These are phyloP conservation scores for Pasiphila rectangulata DNA, from an alignment of 2,888 invertebrate species.

Conservation along the genomic window DNA sequence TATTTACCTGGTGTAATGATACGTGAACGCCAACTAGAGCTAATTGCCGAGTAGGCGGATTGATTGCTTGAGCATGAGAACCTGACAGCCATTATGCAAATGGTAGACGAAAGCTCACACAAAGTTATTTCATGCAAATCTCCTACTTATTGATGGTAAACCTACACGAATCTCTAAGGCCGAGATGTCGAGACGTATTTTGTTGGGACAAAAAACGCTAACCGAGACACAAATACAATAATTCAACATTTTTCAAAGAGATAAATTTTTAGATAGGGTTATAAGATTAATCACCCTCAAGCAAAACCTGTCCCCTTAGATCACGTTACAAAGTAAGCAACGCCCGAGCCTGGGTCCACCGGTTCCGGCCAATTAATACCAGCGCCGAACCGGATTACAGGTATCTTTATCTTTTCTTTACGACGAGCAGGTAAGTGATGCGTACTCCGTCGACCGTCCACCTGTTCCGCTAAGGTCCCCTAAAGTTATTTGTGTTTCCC, in stretches of 20 bases:
- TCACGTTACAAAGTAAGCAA: slow-evolving; percentile 43
- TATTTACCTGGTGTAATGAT: slow-evolving; percentile 53
- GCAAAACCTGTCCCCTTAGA: slow-evolving; percentile 31
- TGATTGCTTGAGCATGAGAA: slow-evolving; percentile 34
- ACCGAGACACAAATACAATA: slow-evolving; percentile 1
- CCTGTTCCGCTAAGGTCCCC: slow-evolving; percentile 56
- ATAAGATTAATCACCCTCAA: slow-evolving; percentile 16
- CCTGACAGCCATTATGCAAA: slow-evolving; percentile 17
- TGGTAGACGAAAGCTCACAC: slow-evolving; percentile 27
- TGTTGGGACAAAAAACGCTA: background rate
- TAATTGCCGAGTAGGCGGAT: slow-evolving; percentile 45
- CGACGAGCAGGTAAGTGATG: slow-evolving; percentile 65
- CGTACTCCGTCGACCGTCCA: slow-evolving; percentile 50
- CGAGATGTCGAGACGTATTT: background rate
- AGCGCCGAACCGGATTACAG: slow-evolving; percentile 60
- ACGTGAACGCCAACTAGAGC: slow-evolving; percentile 52
- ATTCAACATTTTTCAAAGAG: slow-evolving; percentile 3
- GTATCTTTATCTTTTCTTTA: slow-evolving; percentile 46
- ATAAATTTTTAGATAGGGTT: slow-evolving; percentile 1
- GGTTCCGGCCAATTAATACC: slow-evolving; percentile 64
- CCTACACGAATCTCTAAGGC: background rate
- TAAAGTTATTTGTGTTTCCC: slow-evolving; percentile 49
- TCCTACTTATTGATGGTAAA: slow-evolving; percentile 9
- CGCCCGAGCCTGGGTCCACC: slow-evolving; percentile 39
- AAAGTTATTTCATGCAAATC: slow-evolving; percentile 34